Conservation (phyloP, 2,113 vertebrate genomes). For the Lathamus discolor region DNA sequence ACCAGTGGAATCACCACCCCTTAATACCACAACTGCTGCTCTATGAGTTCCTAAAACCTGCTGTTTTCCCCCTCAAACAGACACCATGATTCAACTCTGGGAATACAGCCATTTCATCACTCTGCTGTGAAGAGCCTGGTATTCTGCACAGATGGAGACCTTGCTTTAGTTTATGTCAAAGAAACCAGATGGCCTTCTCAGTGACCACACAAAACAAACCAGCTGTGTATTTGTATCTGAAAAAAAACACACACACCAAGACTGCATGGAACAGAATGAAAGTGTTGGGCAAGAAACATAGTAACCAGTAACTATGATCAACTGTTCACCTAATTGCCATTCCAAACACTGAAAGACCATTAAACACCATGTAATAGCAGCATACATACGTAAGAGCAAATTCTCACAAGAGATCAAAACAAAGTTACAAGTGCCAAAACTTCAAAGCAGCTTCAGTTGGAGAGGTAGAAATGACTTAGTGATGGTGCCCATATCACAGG, state of each 20-base stretch:
- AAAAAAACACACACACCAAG: neutral
- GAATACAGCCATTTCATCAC: neutral
- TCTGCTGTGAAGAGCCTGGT: neutral
- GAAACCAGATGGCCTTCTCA: neutral
- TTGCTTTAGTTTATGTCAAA: neutral
- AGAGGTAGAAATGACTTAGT: neutral
- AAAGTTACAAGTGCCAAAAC: neutral
- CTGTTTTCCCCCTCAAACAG: neutral
- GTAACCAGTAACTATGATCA: neutral
- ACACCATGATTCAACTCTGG: neutral
- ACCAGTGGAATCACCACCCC: neutral
- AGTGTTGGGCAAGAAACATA: neutral
- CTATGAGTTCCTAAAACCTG: neutral
- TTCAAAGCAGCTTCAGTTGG: neutral
- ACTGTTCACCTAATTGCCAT: neutral
- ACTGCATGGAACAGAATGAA: neutral
- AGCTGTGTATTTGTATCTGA: neutral
- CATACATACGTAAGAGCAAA: neutral
- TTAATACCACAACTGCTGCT: neutral
- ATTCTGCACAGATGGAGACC: neutral
- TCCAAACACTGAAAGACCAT: neutral
- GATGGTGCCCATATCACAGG: neutral
- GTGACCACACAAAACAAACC: neutral
- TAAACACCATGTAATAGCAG: neutral
- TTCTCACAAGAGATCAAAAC: neutral